Conservation (phyloP, 2,888 invertebrate species). For the Mylabris sibirica region DNA sequence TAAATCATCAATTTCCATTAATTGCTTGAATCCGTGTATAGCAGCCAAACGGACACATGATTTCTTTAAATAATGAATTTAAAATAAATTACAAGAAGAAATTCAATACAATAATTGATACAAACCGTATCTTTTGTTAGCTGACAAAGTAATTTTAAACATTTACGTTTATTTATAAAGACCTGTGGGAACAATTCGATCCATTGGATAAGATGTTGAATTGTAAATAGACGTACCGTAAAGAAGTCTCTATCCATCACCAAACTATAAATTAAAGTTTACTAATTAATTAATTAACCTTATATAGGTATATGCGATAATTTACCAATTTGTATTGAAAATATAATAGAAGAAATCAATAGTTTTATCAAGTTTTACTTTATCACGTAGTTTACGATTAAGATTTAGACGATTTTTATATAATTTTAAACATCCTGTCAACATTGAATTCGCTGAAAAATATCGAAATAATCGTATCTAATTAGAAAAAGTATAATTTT, state of each 20-base stretch:
- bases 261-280: background rate
- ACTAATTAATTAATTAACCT: background rate
- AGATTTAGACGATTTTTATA: background rate
- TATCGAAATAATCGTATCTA: background rate
- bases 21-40: background rate
- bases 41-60: background rate
- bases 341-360: background rate
- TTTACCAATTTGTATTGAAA: background rate
- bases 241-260: background rate
- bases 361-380: background rate
- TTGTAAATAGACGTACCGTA: background rate
- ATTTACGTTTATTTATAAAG: background rate
- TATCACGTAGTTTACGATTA: background rate
- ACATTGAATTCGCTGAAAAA: background rate
- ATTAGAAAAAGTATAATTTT: too few relatives aligned
- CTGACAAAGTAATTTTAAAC: background rate
- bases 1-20: background rate
- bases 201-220: background rate
- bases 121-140: background rate
- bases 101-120: background rate
- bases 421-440: background rate
- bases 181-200: background rate
- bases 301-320: background rate
- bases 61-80: background rate
- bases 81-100: background rate